Evolutionary conservation across 2,888 invertebrate species (phyloP).

Genomic region (Buathra laborator): DNA sequence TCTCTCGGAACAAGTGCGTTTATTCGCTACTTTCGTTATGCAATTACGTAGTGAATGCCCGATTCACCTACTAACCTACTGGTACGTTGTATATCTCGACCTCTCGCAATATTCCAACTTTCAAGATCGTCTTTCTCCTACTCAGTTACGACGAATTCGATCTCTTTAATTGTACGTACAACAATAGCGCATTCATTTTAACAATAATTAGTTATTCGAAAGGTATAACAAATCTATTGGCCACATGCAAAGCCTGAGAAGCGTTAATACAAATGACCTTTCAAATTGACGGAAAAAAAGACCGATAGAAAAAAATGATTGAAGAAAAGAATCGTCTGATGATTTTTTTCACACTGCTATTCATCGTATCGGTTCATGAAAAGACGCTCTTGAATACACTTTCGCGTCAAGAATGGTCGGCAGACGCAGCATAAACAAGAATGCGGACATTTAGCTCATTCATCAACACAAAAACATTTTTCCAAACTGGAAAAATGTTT

Average conservation of each 20-base stretch:
- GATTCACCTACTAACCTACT: slow-evolving; percentile 67
- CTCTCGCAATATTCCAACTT: background rate
- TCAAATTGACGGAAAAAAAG: no score
- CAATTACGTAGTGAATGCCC: slow-evolving; percentile 51
- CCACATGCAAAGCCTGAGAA: background rate
- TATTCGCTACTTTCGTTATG: slow-evolving; percentile 60
- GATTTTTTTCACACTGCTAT: no score
- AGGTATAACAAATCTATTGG: background rate
- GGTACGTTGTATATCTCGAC: slow-evolving; percentile 35
- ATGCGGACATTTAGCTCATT: no score
- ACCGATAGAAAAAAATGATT: no score
- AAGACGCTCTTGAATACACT: no score
- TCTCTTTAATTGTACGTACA: background rate
- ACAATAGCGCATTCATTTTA: background rate
- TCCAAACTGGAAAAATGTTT: no score
- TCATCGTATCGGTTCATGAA: no score
- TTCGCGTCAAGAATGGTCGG: no score
- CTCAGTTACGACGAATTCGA: background rate
- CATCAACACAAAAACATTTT: no score
- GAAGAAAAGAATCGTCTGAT: no score
- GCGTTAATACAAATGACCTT: no score
- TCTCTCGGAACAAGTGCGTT: slow-evolving; percentile 63
- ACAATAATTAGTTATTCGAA: background rate
- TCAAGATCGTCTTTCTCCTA: background rate
- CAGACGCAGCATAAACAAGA: no score